These are phyloP conservation scores for Ectemnius lituratus DNA, from an alignment of 2,888 invertebrate species.

Conservation along the genomic window DNA sequence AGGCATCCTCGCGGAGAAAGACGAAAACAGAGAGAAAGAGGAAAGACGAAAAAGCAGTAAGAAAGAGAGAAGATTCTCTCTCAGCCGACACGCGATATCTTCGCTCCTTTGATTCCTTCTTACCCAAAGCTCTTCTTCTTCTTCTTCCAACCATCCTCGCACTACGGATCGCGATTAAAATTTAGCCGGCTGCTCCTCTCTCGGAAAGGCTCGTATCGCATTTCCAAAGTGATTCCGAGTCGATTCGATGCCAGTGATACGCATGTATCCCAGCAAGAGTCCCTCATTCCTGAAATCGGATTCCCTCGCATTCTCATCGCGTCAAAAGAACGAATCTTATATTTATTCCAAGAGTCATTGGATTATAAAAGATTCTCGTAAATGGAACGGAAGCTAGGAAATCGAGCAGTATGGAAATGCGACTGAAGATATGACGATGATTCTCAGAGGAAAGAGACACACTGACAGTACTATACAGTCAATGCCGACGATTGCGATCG, in stretches of 20 bases:
- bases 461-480: constrained; percentile 27
- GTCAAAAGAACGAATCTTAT: too few species aligned
- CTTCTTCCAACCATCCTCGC: neutral
- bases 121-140: neutral
- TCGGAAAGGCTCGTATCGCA: neutral
- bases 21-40: constrained; percentile 25
- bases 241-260: neutral
- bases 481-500: constrained; percentile 53
- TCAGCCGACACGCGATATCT: constrained; percentile 40
- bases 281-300: neutral
- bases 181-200: neutral
- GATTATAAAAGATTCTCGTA: too few species aligned
- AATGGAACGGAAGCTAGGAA: too few species aligned
- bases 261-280: neutral
- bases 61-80: constrained; percentile 19
- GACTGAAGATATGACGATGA: too few species aligned
- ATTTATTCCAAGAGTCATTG: too few species aligned
- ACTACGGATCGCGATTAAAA: neutral
- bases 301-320: too few species aligned
- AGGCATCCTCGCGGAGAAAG: constrained; percentile 50
- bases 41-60: too few species aligned
- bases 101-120: neutral
- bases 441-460: constrained; percentile 5
- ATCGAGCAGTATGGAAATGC: too few species aligned
- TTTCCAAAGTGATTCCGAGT: neutral